These are phyloP conservation scores for Nebria salina DNA, from an alignment of 2,888 invertebrate genomes.

Conservation along the genomic window DNA sequence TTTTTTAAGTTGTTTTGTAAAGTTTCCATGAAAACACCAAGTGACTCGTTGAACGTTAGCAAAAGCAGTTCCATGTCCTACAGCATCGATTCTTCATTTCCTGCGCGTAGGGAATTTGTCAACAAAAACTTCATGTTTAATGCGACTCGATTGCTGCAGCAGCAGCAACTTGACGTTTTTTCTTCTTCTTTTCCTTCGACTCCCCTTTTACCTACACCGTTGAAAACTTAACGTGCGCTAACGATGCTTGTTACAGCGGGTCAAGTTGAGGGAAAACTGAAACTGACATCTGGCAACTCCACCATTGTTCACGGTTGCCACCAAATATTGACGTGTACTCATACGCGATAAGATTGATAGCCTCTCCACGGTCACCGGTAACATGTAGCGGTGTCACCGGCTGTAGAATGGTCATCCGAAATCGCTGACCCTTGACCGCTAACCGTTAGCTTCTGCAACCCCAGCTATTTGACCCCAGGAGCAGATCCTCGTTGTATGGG, in stretches of 20 bases:
- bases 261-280: constrained; percentile 15
- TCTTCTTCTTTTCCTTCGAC: not conserved
- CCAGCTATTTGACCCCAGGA: constrained; percentile 2
- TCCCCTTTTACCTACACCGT: not conserved
- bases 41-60: not conserved
- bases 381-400: constrained; percentile 16
- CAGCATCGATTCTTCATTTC: not conserved
- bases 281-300: constrained; percentile 33
- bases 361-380: not conserved
- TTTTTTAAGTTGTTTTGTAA: not conserved
- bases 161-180: not conserved
- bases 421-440: constrained; percentile 30
- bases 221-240: constrained; percentile 20
- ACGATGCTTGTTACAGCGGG: constrained; percentile 40
- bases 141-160: constrained; percentile 11
- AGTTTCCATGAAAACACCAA: not conserved
- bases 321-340: constrained; percentile 40
- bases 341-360: constrained; percentile 40
- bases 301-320: constrained; percentile 4
- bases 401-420: constrained; percentile 2
- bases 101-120: constrained; percentile 23
- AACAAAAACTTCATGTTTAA: constrained; percentile 42
- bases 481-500: constrained; percentile 9
- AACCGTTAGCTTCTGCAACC: not conserved
- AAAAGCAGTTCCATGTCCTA: not conserved